Percentiles rank a stretch among this genome's conserved stretches.
phyloP scores from a whole-genome alignment of 2,113 vertebrate species.

The Anser brachyrhynchus region DNA sequence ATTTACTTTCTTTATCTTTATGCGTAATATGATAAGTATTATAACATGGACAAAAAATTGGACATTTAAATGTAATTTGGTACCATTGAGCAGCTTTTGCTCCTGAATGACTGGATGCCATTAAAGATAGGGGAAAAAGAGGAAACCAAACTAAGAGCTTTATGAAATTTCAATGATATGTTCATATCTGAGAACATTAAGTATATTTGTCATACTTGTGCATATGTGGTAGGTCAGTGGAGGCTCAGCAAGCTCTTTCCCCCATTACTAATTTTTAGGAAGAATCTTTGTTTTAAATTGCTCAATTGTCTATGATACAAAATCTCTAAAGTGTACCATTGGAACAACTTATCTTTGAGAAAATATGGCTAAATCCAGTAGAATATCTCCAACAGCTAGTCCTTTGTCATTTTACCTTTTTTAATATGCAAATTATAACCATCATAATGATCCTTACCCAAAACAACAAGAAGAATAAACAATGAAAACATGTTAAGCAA shows the following conservation, averaged over 20 bases:
- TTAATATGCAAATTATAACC: background rate
- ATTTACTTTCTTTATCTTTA: background rate
- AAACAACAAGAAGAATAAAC: background rate
- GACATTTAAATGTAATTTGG: slow-evolving; percentile 3
- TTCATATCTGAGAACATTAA: background rate
- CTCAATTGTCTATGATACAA: background rate
- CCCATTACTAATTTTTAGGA: background rate
- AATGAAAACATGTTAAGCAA: background rate
- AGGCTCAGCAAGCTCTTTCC: background rate
- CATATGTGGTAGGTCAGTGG: background rate
- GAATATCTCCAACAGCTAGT: background rate
- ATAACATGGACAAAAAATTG: background rate
- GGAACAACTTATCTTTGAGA: background rate
- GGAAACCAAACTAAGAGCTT: background rate
- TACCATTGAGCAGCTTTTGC: background rate
- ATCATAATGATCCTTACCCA: background rate
- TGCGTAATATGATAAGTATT: background rate
- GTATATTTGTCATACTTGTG: background rate
- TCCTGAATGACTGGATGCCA: background rate
- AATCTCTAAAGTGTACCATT: background rate
- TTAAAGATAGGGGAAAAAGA: background rate
- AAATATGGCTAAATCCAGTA: background rate
- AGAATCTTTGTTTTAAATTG: background rate
- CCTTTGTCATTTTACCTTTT: background rate
- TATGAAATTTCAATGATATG: background rate